A percentile compares a stretch with the other conserved stretches of the same genome.
Evolutionary conservation across 2,113 vertebrate species (phyloP).

Genomic region (Pelmatolapia mariae): DNA sequence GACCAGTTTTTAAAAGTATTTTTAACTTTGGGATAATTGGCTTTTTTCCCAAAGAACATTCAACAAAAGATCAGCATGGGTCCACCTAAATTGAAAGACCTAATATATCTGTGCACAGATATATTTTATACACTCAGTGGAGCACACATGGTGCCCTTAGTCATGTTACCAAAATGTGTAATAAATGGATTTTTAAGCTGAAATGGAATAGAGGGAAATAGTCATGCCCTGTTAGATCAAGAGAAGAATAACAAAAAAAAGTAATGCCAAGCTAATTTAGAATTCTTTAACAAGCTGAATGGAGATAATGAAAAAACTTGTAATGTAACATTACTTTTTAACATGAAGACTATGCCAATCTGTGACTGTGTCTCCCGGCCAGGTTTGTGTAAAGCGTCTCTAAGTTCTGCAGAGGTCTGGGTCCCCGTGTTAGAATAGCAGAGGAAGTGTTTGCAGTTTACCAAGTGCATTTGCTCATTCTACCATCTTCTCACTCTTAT

Average conservation of each 20-base stretch:
- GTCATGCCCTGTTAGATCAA: background rate
- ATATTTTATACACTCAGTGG: background rate
- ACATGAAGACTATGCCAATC: background rate
- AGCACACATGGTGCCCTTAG: background rate
- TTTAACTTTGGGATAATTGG: background rate
- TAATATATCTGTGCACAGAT: background rate
- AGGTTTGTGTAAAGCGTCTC: background rate
- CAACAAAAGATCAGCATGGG: background rate
- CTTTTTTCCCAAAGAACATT: rapidly evolving
- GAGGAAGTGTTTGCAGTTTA: background rate
- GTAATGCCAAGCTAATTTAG: background rate
- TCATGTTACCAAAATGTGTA: background rate
- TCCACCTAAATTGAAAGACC: background rate
- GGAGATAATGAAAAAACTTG: background rate
- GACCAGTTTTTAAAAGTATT: background rate
- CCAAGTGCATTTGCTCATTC: background rate
- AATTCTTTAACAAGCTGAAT: background rate
- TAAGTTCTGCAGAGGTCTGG: background rate
- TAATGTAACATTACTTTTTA: background rate
- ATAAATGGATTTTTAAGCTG: background rate
- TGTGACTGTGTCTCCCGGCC: background rate
- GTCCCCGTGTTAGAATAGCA: background rate
- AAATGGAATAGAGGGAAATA: background rate
- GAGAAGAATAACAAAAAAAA: background rate
- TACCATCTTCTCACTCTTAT: background rate